These are phyloP conservation scores for Otocyon megalotis DNA, from an alignment of 2,113 vertebrate genomes.

Conservation along the genomic window DNA sequence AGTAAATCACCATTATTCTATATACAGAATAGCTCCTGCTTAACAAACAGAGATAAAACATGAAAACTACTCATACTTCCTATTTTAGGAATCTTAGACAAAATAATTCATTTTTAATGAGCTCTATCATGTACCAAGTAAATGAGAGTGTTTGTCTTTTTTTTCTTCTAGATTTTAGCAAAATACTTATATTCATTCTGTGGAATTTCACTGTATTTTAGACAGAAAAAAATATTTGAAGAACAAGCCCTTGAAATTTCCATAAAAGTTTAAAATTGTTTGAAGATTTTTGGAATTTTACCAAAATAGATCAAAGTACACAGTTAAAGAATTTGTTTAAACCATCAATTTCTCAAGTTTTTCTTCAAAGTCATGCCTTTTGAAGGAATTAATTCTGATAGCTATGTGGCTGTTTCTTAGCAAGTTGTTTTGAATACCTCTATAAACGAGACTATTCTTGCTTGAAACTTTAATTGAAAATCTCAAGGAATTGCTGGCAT, in stretches of 20 bases:
- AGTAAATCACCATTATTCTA: not conserved
- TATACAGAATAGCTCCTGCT: not conserved
- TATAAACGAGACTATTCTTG: not conserved
- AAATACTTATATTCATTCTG: not conserved
- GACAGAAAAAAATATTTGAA: not conserved
- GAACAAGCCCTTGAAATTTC: not conserved
- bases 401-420: not conserved
- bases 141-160: not conserved
- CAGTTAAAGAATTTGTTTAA: not conserved
- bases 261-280: not conserved
- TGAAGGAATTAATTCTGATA: not conserved
- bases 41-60: not conserved
- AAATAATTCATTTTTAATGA: conserved; percentile 11
- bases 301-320: not conserved
- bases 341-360: not conserved
- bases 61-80: not conserved
- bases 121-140: not conserved
- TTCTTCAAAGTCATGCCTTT: not conserved
- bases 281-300: not conserved
- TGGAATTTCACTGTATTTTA: not conserved
- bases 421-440: not conserved
- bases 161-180: not conserved
- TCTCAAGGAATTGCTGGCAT: not conserved
- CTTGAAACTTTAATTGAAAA: not conserved
- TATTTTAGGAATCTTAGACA: not conserved